Evolutionary conservation across 1,140 invertebrate genomes (phyloP).

Genomic region (Bombus picipes): DNA sequence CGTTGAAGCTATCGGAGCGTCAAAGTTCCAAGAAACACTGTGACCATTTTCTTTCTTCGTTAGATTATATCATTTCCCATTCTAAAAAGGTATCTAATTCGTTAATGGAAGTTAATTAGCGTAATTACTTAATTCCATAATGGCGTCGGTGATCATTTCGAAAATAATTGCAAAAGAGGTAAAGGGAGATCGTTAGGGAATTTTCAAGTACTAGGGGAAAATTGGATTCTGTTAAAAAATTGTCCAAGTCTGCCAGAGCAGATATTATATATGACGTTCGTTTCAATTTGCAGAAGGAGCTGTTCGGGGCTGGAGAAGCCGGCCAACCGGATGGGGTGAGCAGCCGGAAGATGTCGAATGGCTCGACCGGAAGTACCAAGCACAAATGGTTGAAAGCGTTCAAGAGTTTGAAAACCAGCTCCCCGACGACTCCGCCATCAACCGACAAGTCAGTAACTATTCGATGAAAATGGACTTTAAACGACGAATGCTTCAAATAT

Average conservation of each 20-base stretch:
- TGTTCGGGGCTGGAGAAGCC: slow-evolving; percentile 89
- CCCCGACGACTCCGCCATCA: slow-evolving; percentile 83
- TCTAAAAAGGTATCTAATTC: too few relatives aligned
- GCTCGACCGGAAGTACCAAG: slow-evolving; percentile 95
- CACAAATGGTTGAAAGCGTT: slow-evolving; percentile 99
- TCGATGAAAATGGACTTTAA: background rate
- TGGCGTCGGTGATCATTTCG: too few relatives aligned
- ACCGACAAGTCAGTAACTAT: slow-evolving; percentile 83
- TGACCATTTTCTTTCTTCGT: too few relatives aligned
- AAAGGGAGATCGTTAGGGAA: background rate
- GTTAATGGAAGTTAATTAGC: too few relatives aligned
- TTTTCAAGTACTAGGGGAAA: background rate
- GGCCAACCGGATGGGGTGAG: slow-evolving; percentile 84
- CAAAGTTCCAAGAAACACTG: too few relatives aligned
- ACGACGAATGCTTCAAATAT: background rate
- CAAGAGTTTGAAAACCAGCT: slow-evolving; percentile 94
- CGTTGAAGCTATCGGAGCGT: too few relatives aligned
- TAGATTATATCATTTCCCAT: too few relatives aligned
- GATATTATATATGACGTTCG: background rate
- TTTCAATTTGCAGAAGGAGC: slow-evolving; percentile 90
- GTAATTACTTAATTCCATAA: background rate
- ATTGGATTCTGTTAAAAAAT: background rate
- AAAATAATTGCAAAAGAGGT: too few relatives aligned
- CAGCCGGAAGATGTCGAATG: slow-evolving; percentile 93
- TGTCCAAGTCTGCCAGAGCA: too few relatives aligned